These are phyloP conservation scores for Tetrapedia diversipes DNA, from an alignment of 2,888 invertebrate genomes.

Conservation along the genomic window DNA sequence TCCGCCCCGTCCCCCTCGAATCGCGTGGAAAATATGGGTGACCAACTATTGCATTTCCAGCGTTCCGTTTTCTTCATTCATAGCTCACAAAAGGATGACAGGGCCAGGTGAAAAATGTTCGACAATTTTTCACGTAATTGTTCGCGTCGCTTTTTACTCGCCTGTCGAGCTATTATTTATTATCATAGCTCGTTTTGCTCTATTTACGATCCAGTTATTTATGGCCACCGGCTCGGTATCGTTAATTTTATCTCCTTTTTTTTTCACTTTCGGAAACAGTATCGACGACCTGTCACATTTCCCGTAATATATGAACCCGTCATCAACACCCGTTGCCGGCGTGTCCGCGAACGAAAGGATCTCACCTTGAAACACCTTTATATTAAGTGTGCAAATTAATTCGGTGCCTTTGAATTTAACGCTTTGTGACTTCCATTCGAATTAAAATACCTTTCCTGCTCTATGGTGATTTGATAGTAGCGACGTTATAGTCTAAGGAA, in stretches of 20 bases:
- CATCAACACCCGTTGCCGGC: conserved; percentile 33
- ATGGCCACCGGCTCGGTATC: conserved; percentile 17
- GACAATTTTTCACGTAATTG: conserved; percentile 32
- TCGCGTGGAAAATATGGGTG: conserved; percentile 23
- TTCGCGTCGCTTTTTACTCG: conserved; percentile 17
- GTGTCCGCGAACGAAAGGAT: no score
- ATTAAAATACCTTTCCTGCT: no score
- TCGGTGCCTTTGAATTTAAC: no score
- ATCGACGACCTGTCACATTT: conserved; percentile 46
- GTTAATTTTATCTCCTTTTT: conserved; percentile 33
- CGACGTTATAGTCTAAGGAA: no score
- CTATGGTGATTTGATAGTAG: no score
- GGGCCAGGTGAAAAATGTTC: neutral
- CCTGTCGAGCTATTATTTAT: conserved; percentile 46
- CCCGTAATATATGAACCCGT: conserved; percentile 41
- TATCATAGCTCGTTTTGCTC: conserved; percentile 16
- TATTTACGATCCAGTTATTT: conserved; percentile 51
- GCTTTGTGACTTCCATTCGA: no score
- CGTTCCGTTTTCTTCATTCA: conserved; percentile 1
- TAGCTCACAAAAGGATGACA: conserved; percentile 12
- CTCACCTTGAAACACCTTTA: no score
- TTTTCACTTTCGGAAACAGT: conserved; percentile 31
- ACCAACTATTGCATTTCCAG: conserved; percentile 1
- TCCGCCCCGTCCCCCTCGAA: no score
- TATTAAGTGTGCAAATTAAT: no score